Percentiles rank a stretch among this genome's conserved stretches.
Evolutionary conservation across 2,888 invertebrate genomes (phyloP).

Genomic region (Chaitophorus viminalis): DNA sequence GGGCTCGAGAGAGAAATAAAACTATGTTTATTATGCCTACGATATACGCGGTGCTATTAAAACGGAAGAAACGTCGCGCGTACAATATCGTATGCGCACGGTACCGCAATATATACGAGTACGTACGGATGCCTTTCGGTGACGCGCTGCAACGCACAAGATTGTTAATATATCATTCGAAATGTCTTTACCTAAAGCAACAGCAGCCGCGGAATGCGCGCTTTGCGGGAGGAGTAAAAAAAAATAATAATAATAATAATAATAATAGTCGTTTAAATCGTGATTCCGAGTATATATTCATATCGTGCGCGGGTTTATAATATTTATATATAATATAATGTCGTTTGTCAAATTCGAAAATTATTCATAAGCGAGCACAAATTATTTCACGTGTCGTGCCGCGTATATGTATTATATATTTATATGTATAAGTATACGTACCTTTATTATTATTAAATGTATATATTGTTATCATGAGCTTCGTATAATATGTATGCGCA

Average conservation of each 20-base stretch:
- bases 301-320: too few relatives aligned
- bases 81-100: neutral
- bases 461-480: neutral
- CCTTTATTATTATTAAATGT: neutral
- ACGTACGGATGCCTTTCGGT: too few relatives aligned
- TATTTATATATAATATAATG: too few relatives aligned
- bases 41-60: neutral
- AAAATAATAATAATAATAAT: too few relatives aligned
- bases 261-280: neutral
- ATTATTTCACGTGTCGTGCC: slow-evolving; percentile 42
- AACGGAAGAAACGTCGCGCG: neutral
- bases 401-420: too few relatives aligned
- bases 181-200: neutral
- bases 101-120: neutral
- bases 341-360: slow-evolving; percentile 57
- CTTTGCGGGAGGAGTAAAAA: neutral
- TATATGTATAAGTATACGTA: neutral
- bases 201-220: neutral
- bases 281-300: neutral
- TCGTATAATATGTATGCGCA: neutral
- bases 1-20: too few relatives aligned
- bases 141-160: neutral
- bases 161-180: neutral
- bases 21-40: too few relatives aligned
- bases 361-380: slow-evolving; percentile 49